Percentiles rank a stretch among this genome's conserved stretches.
These are phyloP conservation scores for Rhizomys pruinosus DNA, from an alignment of 2,113 vertebrate species.

Conservation along the genomic window DNA sequence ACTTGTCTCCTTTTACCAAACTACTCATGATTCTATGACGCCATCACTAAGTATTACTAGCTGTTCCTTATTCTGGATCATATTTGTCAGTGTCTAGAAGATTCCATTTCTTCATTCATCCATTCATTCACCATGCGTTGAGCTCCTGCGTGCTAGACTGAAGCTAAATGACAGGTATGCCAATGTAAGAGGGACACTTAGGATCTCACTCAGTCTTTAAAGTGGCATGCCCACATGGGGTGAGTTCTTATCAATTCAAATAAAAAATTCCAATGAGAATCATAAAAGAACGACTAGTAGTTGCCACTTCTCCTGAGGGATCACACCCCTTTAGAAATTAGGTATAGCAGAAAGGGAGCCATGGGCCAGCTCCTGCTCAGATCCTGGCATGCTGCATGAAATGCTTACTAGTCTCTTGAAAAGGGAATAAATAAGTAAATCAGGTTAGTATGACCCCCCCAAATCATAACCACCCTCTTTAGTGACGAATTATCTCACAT, in stretches of 20 bases:
- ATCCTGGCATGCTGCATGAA: neutral
- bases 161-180: neutral
- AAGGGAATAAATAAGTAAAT: conserved; percentile 35
- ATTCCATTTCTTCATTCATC: neutral
- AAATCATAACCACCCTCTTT: neutral
- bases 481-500: neutral
- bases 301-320: neutral
- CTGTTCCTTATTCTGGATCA: neutral
- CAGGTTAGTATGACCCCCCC: neutral
- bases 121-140: neutral
- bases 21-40: neutral
- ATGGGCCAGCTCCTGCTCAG: neutral
- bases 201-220: neutral
- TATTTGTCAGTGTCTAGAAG: neutral
- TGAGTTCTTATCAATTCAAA: neutral
- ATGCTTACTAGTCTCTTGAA: neutral
- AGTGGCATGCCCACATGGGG: neutral
- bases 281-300: neutral
- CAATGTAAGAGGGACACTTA: neutral
- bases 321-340: neutral
- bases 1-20: neutral
- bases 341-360: neutral
- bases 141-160: neutral
- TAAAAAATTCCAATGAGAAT: neutral
- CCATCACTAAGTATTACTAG: neutral